Base-by-base conservation (phyloP, 1,140 invertebrate species). In the Drosophila burlai region DNA sequence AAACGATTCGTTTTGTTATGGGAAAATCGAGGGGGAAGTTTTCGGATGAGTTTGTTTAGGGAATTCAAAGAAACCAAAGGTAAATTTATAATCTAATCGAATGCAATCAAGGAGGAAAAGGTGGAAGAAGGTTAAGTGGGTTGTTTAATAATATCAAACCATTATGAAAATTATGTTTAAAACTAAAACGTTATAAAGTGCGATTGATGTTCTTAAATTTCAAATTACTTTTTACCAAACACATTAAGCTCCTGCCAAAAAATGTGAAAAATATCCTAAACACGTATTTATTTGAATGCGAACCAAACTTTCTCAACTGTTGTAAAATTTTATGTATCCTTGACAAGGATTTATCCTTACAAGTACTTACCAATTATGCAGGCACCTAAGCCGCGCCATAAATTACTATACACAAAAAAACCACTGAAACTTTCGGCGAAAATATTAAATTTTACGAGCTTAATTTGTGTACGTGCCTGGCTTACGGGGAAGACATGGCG, bases 371-470 rank as follows among this genome's bases (percentile, higher is more conserved):
- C 83, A 81, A 89, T 89, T 81, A 89, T 83, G 68, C 72, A 57
- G 49, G 42, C 50, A 36, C 52, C 50, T 50, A 81, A 78, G 74
- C 81, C 68, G 54, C 45, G 55, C 75, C 77, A 89, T 89, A 90
- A 89, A 89, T 89, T 84, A 75, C 68, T 75, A 63, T 50, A 78
- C 54, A 74, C 67, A 42, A 38, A 31, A 43, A 24, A 38, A n/a
- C 10, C 38, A 54, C 52, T 38, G 34, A 78, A 89, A 89, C 62
- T 84, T 81, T 83, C 38, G 21, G 46, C 29, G 49, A 63, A 74
- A 85, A 90, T 90, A 90, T 90, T 90, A 90, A 90, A 90, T 90
- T 90, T 90, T 90, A 90, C 86, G 85, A 85, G 75, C 81, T 90
- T 90, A 90, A 90, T 85, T 90, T 90, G 85, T 74, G 81, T 71